Conservation (phyloP, 2,888 invertebrate species). For the Abscondita cerata region DNA sequence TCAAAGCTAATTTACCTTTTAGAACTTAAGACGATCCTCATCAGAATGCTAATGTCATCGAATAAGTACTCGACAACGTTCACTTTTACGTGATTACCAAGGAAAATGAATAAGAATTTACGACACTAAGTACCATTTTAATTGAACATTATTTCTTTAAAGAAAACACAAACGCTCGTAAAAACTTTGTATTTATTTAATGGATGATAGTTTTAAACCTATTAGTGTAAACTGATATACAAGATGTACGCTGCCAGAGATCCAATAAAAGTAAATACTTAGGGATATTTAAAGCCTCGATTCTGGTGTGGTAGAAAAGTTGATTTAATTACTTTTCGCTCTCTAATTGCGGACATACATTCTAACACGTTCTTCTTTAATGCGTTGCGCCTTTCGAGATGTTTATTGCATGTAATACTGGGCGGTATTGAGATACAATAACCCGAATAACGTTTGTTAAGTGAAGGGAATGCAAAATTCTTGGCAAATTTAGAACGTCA, state of each 20-base stretch:
- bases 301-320: constrained; percentile 10
- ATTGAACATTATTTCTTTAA: constrained; percentile 20
- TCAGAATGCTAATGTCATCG: constrained; percentile 5
- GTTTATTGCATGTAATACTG: constrained; percentile 5
- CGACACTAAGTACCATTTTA: constrained; percentile 14
- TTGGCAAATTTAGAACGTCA: constrained; percentile 25
- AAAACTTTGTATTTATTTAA: constrained; percentile 18
- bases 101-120: constrained; percentile 15
- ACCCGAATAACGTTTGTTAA: background rate
- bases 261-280: constrained; percentile 9
- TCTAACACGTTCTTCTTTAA: constrained; percentile 5
- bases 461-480: constrained; percentile 27
- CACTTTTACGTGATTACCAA: background rate
- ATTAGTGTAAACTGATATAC: constrained; percentile 21
- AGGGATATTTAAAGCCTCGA: constrained; percentile 5
- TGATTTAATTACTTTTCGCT: constrained; percentile 9
- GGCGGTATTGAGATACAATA: constrained; percentile 11
- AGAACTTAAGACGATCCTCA: background rate
- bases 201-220: constrained; percentile 18
- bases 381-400: background rate
- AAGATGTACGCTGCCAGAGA: background rate
- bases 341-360: constrained; percentile 4
- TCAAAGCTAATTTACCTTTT: constrained; percentile 1
- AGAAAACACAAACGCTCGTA: constrained; percentile 18
- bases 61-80: background rate